Conservation (phyloP, 2,888 invertebrate species). For the Uropetala carovei region DNA sequence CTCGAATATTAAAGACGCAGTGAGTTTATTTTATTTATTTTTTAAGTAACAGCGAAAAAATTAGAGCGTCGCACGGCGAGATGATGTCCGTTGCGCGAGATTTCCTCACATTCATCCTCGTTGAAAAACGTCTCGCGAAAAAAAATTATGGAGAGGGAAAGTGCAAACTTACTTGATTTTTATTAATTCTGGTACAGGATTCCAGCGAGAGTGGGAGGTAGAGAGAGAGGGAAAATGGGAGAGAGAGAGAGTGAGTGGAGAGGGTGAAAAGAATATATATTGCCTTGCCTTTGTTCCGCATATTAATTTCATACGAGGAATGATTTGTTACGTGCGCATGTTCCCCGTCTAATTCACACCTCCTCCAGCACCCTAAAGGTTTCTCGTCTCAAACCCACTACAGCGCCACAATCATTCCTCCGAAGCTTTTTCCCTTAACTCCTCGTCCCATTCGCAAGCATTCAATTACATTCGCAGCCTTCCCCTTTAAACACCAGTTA, state of each 20-base stretch:
- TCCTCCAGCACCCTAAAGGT: neutral
- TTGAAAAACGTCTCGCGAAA: too few relatives aligned
- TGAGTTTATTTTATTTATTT: too few relatives aligned
- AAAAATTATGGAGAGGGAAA: too few relatives aligned
- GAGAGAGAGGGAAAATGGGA: neutral
- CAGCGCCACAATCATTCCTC: neutral
- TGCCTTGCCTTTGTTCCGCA: neutral
- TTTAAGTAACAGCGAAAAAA: too few relatives aligned
- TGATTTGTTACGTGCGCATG: constrained; percentile 33
- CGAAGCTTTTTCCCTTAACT: neutral
- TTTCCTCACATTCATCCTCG: too few relatives aligned
- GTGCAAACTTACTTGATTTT: too few relatives aligned
- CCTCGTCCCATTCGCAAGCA: neutral
- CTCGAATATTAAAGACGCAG: too few relatives aligned
- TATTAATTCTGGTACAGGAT: neutral
- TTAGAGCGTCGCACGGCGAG: too few relatives aligned
- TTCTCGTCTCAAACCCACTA: neutral
- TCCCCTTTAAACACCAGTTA: constrained; percentile 22
- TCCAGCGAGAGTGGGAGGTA: neutral
- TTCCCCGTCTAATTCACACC: constrained; percentile 16
- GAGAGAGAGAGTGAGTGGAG: neutral
- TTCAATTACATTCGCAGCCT: neutral
- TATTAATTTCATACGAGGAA: constrained; percentile 12
- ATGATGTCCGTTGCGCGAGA: too few relatives aligned
- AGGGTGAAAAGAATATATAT: neutral